Conservation (phyloP, 2,888 invertebrate species). For the Sinopyrophorus schimmeli region DNA sequence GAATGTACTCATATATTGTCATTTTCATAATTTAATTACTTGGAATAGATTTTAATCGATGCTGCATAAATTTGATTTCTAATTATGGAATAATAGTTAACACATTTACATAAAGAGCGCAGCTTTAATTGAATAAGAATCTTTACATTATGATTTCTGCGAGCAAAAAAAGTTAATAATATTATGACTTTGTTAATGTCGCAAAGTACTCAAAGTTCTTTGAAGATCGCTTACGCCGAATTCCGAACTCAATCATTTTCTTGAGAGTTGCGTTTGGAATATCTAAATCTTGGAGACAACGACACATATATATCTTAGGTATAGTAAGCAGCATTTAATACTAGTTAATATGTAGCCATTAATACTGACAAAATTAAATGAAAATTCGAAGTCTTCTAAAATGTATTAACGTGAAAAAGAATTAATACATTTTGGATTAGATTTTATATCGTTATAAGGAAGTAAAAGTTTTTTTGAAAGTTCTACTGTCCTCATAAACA, state of each 20-base stretch:
- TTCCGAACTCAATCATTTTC: slow-evolving; percentile 43
- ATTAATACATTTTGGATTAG: background rate
- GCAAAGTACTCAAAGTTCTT: slow-evolving; percentile 18
- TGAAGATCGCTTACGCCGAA: slow-evolving; percentile 46
- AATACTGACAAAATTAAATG: slow-evolving; percentile 8
- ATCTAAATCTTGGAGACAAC: slow-evolving; percentile 54
- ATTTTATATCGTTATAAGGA: background rate
- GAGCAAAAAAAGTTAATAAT: too few species aligned
- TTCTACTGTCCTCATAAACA: slow-evolving; percentile 1
- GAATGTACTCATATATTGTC: too few species aligned
- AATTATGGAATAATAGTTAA: too few species aligned
- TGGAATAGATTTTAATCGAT: too few species aligned
- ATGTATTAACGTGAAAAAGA: background rate
- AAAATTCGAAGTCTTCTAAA: background rate
- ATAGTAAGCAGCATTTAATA: slow-evolving; percentile 29
- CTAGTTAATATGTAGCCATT: slow-evolving; percentile 29
- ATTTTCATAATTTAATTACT: too few species aligned
- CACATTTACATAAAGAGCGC: too few species aligned
- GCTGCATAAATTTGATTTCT: too few species aligned
- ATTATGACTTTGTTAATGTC: slow-evolving; percentile 1
- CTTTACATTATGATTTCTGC: too few species aligned
- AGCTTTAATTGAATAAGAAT: too few species aligned
- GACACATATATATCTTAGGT: slow-evolving; percentile 51
- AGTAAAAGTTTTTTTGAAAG: background rate
- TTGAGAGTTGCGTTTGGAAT: slow-evolving; percentile 44